Evolutionary conservation across 2,888 invertebrate genomes (phyloP).

Genomic region (Hypsopygia costalis): DNA sequence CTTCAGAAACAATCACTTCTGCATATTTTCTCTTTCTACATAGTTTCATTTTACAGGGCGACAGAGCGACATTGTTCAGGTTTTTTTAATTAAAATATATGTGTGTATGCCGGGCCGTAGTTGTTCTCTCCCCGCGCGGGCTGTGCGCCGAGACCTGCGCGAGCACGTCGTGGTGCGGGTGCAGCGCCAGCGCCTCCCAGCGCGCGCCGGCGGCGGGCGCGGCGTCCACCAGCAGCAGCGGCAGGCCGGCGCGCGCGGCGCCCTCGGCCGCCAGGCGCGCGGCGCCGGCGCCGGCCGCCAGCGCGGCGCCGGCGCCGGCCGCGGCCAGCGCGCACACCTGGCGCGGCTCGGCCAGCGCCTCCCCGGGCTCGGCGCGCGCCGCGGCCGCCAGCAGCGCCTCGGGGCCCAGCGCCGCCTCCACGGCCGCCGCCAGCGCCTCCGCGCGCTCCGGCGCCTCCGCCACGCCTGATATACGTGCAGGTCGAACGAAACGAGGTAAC

Average conservation of each 20-base stretch:
- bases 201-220: constrained; percentile 28
- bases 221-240: constrained; percentile 43
- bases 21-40: no score
- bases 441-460: constrained; percentile 36
- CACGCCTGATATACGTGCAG: no score
- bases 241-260: constrained; percentile 48
- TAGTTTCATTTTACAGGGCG: no score
- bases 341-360: constrained; percentile 13
- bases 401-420: constrained; percentile 36
- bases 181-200: constrained; percentile 47
- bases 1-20: no score
- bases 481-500: no score
- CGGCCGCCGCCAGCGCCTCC: constrained; percentile 36
- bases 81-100: no score
- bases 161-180: constrained; percentile 43
- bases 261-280: constrained; percentile 38
- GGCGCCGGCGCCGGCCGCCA: constrained; percentile 20
- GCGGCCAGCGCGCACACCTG: constrained; percentile 18
- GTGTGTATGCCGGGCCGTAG: no score
- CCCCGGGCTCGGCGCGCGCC: constrained; percentile 24
- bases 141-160: constrained; percentile 32
- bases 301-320: constrained; percentile 26
- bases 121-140: no score
- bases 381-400: constrained; percentile 36
- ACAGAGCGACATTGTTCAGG: no score